These are phyloP conservation scores for Lepisosteus osseus DNA, from an alignment of 2,113 vertebrate species.

Conservation along the genomic window DNA sequence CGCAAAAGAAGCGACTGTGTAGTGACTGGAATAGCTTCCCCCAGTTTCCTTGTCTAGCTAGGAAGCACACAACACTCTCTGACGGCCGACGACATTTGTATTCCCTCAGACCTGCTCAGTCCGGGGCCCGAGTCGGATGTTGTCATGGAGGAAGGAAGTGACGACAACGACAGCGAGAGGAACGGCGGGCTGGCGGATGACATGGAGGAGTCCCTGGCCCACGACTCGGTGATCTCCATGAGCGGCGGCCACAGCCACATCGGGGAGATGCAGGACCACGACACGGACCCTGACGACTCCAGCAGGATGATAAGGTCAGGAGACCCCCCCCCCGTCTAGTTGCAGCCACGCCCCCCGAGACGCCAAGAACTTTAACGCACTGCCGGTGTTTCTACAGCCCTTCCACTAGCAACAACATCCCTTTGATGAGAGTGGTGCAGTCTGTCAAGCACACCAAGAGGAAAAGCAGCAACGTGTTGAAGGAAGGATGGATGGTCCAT, in stretches of 20 bases:
- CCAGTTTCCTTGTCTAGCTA: too few relatives aligned
- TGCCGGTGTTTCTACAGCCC: conserved; percentile 52
- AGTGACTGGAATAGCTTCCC: too few relatives aligned
- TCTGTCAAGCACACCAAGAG: conserved; percentile 94
- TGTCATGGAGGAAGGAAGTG: conserved; percentile 87
- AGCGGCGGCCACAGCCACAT: conserved; percentile 70
- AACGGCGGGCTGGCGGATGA: conserved; percentile 81
- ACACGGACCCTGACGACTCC: conserved; percentile 79
- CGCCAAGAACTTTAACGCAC: background rate
- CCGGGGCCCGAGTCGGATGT: conserved; percentile 86
- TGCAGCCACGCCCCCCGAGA: too few relatives aligned
- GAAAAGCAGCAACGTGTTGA: conserved; percentile 89
- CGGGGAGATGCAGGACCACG: conserved; percentile 80
- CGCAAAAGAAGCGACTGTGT: too few relatives aligned
- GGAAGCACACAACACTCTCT: too few relatives aligned
- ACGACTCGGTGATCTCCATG: conserved; percentile 73
- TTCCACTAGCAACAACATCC: conserved; percentile 95
- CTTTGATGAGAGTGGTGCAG: conserved; percentile 92
- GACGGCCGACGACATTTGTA: background rate
- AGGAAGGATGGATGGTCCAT: conserved; percentile 97
- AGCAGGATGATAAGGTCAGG: conserved; percentile 86
- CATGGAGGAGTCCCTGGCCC: conserved; percentile 79
- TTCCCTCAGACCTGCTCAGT: conserved; percentile 79
- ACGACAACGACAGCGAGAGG: conserved; percentile 84
- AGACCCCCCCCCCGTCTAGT: too few relatives aligned